Evolutionary conservation across 2,797 vertebrate species (phyloP), one percentile per base, ranked within the genome.

Genomic region (Chloroceryle inda): DNA sequence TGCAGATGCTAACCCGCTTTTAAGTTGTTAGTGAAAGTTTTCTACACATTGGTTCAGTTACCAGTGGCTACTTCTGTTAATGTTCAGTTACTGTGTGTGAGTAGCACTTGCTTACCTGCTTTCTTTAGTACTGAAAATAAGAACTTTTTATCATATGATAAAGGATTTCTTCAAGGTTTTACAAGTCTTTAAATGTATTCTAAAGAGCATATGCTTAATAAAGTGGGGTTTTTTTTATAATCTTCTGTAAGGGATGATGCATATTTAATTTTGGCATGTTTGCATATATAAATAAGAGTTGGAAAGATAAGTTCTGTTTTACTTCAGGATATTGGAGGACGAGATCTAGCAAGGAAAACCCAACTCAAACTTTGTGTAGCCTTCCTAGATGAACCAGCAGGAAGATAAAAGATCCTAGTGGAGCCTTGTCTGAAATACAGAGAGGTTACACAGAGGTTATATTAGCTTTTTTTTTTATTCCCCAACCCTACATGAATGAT

Each of bases 141-240:
- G 29, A 83, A 59, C 6, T 72, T 89, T 89, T 2, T 29, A 1
- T 59, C n/a, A 20, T 68, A n/a, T 3, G 6, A 24, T 5, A 29
- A 52, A 82, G 19, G 21, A 38, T 64, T 79, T 13, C 42, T 92
- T 84, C 24, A 69, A 53, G 37, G 29, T 47, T 40, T 27, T 11
- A 72, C 38, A 88, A 81, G 33, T 45, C 0, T 8, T 73, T 49
- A 40, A 55, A 8, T 63, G 12, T 13, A 14, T 69, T 84, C 40
- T 71, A 11, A 77, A 67, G 44, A 77, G 6, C n/a, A 1, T 52
- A 23, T 69, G 53, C 91, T 92, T 81, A 97, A 96, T 96, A 97
- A 97, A 97, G 55, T 22, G 20, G 21, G 49, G 49, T 26, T 8
- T 91, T 78, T 82, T 38, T 26, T 88, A 78, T 61, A 85, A 44